phyloP scores from a whole-genome alignment of 2,888 invertebrate genomes.

The Lochmaea crataegi region DNA sequence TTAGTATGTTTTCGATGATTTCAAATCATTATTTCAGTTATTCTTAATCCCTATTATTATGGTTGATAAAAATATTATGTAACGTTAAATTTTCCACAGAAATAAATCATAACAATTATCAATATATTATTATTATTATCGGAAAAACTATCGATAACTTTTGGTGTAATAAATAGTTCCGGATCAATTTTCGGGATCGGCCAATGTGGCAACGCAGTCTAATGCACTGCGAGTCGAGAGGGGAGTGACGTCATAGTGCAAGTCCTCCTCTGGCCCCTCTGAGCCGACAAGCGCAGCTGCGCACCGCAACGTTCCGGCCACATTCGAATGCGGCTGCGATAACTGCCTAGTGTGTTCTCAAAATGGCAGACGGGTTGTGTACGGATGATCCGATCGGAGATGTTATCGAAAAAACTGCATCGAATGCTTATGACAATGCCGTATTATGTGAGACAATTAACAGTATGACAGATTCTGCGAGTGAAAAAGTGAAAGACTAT shows the following conservation, averaged over 20 bases:
- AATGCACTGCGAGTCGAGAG: slow-evolving; percentile 42
- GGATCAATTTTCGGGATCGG: slow-evolving; percentile 13
- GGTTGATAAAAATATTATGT: no score
- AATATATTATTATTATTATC: no score
- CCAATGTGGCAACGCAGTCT: slow-evolving; percentile 27
- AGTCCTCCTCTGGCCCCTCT: slow-evolving; percentile 43
- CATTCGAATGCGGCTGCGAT: slow-evolving; percentile 32
- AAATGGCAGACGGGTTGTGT: slow-evolving; percentile 86
- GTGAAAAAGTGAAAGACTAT: slow-evolving; percentile 68
- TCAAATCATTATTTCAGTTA: no score
- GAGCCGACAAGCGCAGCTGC: slow-evolving; percentile 32
- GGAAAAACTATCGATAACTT: not conserved
- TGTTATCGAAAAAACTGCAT: slow-evolving; percentile 70
- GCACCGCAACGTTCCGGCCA: slow-evolving; percentile 9
- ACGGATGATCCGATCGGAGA: slow-evolving; percentile 72
- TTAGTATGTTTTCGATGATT: no score
- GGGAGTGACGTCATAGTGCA: slow-evolving; percentile 59
- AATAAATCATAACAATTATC: no score
- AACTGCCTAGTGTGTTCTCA: slow-evolving; percentile 66
- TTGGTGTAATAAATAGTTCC: slow-evolving; percentile 6
- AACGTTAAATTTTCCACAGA: no score
- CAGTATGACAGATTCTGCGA: slow-evolving; percentile 68
- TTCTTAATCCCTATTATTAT: no score
- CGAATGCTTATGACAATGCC: slow-evolving; percentile 68
- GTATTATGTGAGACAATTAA: slow-evolving; percentile 61